phyloP scores from a whole-genome alignment of 2,888 invertebrate genomes.

The Melangyna quadrimaculata region DNA sequence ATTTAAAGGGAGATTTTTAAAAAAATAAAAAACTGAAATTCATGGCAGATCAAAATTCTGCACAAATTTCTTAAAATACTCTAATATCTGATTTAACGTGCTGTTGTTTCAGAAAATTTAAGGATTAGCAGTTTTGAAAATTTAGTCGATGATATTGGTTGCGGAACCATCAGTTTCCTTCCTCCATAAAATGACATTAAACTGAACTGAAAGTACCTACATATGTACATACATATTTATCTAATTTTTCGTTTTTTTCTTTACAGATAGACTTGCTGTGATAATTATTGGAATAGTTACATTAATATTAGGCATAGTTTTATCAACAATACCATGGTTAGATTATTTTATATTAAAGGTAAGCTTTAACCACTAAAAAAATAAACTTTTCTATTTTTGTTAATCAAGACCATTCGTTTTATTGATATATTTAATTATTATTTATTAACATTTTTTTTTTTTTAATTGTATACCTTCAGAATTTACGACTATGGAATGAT shows the following conservation, averaged over 20 bases:
- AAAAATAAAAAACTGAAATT: too few species aligned
- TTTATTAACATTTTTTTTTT: background rate
- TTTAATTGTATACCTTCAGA: slow-evolving; percentile 82
- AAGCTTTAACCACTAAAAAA: slow-evolving; percentile 74
- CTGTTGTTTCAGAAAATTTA: too few species aligned
- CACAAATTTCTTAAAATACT: too few species aligned
- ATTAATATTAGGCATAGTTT: slow-evolving; percentile 89
- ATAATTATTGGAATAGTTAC: slow-evolving; percentile 91
- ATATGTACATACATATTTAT: too few species aligned
- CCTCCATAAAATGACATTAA: too few species aligned
- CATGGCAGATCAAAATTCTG: too few species aligned
- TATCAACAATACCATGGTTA: slow-evolving; percentile 93
- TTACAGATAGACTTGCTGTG: slow-evolving; percentile 90
- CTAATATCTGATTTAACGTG: too few species aligned
- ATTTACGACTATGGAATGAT: slow-evolving; percentile 91
- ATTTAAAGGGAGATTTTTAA: too few species aligned
- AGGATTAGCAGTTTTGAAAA: too few species aligned
- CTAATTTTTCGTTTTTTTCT: slow-evolving; percentile 73
- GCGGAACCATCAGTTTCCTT: too few species aligned
- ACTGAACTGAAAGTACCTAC: too few species aligned
- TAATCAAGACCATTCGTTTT: background rate
- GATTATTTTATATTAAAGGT: slow-evolving; percentile 94
- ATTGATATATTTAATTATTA: background rate
- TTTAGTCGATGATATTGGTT: too few species aligned
- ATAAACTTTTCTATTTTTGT: background rate